A percentile compares a stretch with the other conserved stretches of the same genome.
These are phyloP conservation scores for Anorthoa munda DNA, from an alignment of 2,888 invertebrate genomes.

Conservation along the genomic window DNA sequence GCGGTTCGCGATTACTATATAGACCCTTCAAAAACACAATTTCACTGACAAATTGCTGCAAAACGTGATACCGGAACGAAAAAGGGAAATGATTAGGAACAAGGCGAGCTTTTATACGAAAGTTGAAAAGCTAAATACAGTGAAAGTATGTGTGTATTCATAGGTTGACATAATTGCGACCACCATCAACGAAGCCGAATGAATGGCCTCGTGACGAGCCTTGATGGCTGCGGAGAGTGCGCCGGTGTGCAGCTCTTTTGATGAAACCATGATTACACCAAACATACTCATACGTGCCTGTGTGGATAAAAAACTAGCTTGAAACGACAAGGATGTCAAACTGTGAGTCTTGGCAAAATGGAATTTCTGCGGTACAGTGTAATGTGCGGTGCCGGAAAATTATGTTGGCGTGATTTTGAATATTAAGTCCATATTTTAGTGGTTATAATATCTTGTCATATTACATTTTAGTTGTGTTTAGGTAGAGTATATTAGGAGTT, in stretches of 20 bases:
- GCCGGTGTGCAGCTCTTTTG: no score
- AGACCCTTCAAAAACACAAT: slow-evolving; percentile 63
- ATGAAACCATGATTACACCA: no score
- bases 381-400: slow-evolving; percentile 36
- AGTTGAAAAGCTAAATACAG: slow-evolving; percentile 69
- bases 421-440: slow-evolving; percentile 50
- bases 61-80: slow-evolving; percentile 53
- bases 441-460: slow-evolving; percentile 3
- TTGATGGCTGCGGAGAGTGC: no score
- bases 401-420: slow-evolving; percentile 38
- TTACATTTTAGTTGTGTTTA: slow-evolving; percentile 8
- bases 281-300: no score
- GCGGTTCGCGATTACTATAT: slow-evolving; percentile 48
- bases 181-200: no score
- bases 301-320: no score
- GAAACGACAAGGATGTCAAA: slow-evolving; percentile 62
- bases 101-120: slow-evolving; percentile 60
- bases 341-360: slow-evolving; percentile 32
- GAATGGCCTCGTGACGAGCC: no score
- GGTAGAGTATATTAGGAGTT: background rate
- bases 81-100: slow-evolving; percentile 62
- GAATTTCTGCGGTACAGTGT: slow-evolving; percentile 35
- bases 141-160: no score
- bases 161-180: no score
- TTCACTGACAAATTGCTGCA: slow-evolving; percentile 56